Conservation (phyloP, 2,797 vertebrate genomes). For the Myotis planiceps region DNA sequence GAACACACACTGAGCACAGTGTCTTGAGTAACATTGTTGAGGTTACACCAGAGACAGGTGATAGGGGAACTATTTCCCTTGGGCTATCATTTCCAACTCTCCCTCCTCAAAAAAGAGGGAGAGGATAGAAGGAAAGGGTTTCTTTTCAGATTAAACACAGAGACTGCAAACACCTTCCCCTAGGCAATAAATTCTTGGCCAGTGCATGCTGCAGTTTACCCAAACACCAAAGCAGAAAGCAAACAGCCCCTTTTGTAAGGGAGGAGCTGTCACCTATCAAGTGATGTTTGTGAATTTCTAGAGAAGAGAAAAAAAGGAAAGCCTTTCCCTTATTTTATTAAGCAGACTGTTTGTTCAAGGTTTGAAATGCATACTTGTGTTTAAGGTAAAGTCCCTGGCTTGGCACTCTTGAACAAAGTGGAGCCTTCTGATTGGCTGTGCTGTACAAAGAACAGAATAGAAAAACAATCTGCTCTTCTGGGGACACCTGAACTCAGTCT, state of each 20-base stretch:
- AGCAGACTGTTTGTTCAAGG: conserved; percentile 86
- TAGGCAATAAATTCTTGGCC: conserved; percentile 88
- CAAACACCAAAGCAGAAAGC: conserved; percentile 89
- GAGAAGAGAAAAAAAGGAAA: conserved; percentile 78
- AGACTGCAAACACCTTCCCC: conserved; percentile 91
- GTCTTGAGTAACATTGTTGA: conserved; percentile 87
- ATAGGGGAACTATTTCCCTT: conserved; percentile 91
- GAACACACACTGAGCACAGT: conserved; percentile 82
- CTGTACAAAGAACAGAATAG: conserved; percentile 55
- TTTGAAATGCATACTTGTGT: conserved; percentile 83
- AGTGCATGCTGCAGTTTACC: conserved; percentile 85
- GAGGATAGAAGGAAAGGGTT: conserved; percentile 84
- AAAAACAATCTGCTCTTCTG: conserved; percentile 16
- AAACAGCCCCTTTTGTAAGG: conserved; percentile 84
- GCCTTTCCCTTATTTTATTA: conserved; percentile 84
- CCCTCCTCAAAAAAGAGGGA: conserved; percentile 78
- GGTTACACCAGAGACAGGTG: conserved; percentile 93
- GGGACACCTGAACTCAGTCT: conserved; percentile 12
- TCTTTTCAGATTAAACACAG: conserved; percentile 93
- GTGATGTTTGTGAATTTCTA: conserved; percentile 87
- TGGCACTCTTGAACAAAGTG: conserved; percentile 69
- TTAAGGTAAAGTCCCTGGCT: conserved; percentile 71
- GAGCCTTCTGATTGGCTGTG: conserved; percentile 55
- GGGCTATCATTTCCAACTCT: conserved; percentile 86
- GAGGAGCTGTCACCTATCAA: conserved; percentile 88